Percentiles rank a stretch among this genome's conserved stretches.
These are phyloP conservation scores for Leptopilina myrica DNA, from an alignment of 2,888 invertebrate species.

Conservation along the genomic window DNA sequence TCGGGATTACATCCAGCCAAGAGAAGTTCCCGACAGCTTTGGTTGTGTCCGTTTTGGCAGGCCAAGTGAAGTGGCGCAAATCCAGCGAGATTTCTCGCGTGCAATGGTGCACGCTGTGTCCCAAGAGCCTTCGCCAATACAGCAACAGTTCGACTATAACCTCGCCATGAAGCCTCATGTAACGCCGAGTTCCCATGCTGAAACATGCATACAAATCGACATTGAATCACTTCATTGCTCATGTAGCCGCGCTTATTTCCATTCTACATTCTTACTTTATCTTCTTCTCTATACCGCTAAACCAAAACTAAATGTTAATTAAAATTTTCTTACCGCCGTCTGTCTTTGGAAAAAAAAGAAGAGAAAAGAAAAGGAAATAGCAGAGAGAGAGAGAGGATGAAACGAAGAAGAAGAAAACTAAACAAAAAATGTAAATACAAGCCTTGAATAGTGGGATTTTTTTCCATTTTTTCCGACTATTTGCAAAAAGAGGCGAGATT, in stretches of 20 bases:
- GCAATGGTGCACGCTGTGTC: conserved; percentile 81
- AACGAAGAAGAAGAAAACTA: not conserved
- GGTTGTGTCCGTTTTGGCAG: conserved; percentile 98
- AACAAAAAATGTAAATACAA: not conserved
- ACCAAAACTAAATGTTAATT: conserved; percentile 14
- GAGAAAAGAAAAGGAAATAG: not conserved
- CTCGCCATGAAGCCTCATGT: conserved; percentile 97
- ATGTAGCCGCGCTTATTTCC: not conserved
- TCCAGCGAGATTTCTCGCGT: conserved; percentile 88
- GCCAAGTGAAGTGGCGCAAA: conserved; percentile 96
- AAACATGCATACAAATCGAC: conserved; percentile 59
- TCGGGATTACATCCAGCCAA: conserved; percentile 92
- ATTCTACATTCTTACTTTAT: conserved; percentile 18
- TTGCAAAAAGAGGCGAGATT: too few relatives aligned
- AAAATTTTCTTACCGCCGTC: not conserved
- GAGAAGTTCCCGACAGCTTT: conserved; percentile 92
- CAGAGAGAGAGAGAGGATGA: not conserved
- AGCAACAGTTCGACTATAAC: conserved; percentile 90
- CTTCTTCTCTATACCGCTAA: not conserved
- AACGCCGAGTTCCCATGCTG: conserved; percentile 96
- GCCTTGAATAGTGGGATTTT: too few relatives aligned
- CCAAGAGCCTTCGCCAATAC: conserved; percentile 83
- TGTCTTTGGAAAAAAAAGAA: not conserved
- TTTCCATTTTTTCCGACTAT: too few relatives aligned
- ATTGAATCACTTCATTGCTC: conserved; percentile 23